Base-by-base conservation (phyloP, 1,140 invertebrate species). In the Thaumatotibia leucotreta region DNA sequence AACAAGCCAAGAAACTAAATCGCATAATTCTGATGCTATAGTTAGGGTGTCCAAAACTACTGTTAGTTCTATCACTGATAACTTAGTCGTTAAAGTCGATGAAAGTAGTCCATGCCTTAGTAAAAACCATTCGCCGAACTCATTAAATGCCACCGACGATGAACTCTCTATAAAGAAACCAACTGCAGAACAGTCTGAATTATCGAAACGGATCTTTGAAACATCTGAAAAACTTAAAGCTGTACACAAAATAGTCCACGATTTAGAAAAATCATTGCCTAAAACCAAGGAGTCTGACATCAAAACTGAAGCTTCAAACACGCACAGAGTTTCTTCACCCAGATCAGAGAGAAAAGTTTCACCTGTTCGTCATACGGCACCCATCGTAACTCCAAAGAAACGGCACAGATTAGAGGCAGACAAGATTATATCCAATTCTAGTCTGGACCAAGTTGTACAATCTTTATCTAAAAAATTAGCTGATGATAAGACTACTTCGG, bases 351-450 rank as follows among this genome's bases (percentile, higher is more conserved):
- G 74, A 32, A 91, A 91, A 77, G 76, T 72, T 17, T 86, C 88
- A 14, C 85, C 87, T 11, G 27, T 82, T 24, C 76, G 86, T 35
- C 83, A 89, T 70, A 74, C 80, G 27, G 88, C 89, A 24, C 90
- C 90, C 50, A 91, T 91, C 27, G 90, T 90, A 3, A 92, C 91
- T 54, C 93, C 93, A 6, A 93, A 93, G 69, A 93, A 93, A 69
- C 84, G 93, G 0, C 93, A 93, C 69, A 77, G 91, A 66, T 73
- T 92, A 32, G 91, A 92, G 79, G 88, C 85, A 29, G 91, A 91
- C 14, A 90, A 88, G 68, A 81, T 77, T 45, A 71, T 79, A 64
- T 76, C 81, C 24, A 80, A 86, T 73, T 83, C 86, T 31, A 88
- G 82, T 50, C 79, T 91, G 61, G 88, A 91, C 71, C 82, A 87